These are phyloP conservation scores for Myotis daubentonii DNA, from an alignment of 2,797 vertebrate species.

Conservation along the genomic window DNA sequence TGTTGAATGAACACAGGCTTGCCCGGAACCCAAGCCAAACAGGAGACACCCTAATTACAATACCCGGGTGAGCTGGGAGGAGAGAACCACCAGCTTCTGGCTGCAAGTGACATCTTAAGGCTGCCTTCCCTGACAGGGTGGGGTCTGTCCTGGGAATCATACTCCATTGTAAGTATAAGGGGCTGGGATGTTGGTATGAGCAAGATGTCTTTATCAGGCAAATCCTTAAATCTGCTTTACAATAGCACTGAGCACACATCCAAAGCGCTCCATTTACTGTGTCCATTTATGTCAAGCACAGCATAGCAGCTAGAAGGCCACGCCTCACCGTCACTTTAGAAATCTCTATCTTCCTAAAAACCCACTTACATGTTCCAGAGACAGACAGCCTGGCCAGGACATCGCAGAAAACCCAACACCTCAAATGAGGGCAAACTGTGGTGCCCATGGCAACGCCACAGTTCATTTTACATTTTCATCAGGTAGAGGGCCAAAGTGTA, in stretches of 20 bases:
- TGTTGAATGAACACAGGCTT: slow-evolving; percentile 14
- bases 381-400: neutral
- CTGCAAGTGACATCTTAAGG: neutral
- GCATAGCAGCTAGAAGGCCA: slow-evolving; percentile 31
- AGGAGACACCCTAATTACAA: slow-evolving; percentile 1
- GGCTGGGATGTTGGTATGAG: neutral
- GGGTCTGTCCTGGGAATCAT: neutral
- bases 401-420: neutral
- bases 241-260: neutral
- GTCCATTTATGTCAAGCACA: neutral
- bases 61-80: neutral
- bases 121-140: neutral
- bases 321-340: neutral
- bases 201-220: neutral
- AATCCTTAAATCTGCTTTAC: slow-evolving; percentile 39
- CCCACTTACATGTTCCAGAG: slow-evolving; percentile 21
- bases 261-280: neutral
- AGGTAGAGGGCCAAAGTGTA: neutral
- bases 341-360: slow-evolving; percentile 28
- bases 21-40: neutral
- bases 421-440: slow-evolving; percentile 13
- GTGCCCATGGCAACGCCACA: neutral
- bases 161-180: neutral
- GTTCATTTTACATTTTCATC: slow-evolving; percentile 53
- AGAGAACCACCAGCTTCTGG: slow-evolving; percentile 17